phyloP scores from a whole-genome alignment of 2,797 vertebrate species.

The Brachymystax lenok region DNA sequence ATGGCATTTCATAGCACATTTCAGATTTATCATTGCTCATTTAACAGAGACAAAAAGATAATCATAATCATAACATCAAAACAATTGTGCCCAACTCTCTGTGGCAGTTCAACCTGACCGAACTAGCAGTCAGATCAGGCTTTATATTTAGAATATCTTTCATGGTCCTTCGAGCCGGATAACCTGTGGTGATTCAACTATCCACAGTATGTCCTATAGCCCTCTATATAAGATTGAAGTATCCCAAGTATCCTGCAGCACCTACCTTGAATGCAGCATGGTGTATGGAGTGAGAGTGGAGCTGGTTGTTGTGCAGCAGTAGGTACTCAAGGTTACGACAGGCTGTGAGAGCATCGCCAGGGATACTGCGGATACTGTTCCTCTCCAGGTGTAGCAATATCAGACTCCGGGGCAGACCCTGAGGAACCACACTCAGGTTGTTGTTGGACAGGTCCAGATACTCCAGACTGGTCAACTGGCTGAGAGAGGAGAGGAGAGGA shows the following conservation, averaged over 20 bases:
- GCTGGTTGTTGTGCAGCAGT: slow-evolving; percentile 93
- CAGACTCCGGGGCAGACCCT: slow-evolving; percentile 88
- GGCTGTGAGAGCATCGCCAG: slow-evolving; percentile 82
- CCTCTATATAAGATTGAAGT: no score
- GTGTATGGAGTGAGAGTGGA: slow-evolving; percentile 88
- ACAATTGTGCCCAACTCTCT: background rate
- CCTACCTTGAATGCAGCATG: slow-evolving; percentile 81
- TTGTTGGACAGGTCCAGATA: slow-evolving; percentile 97
- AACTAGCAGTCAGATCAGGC: background rate
- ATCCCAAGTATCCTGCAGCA: background rate
- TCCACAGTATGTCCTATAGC: background rate
- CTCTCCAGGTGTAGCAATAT: slow-evolving; percentile 95
- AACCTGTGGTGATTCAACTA: background rate
- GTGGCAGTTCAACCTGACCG: no score
- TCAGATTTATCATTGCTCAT: background rate
- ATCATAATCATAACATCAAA: background rate
- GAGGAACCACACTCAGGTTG: slow-evolving; percentile 89
- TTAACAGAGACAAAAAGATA: background rate
- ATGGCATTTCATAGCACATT: background rate
- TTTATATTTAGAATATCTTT: no score
- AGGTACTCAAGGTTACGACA: slow-evolving; percentile 93
- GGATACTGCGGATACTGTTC: slow-evolving; percentile 87
- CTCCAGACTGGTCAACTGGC: slow-evolving; percentile 88
- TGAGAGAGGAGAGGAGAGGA: slow-evolving; percentile 31
- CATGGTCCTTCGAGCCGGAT: background rate